Base-by-base conservation (phyloP, 2,888 invertebrate species). In the Punctoribates punctum region DNA sequence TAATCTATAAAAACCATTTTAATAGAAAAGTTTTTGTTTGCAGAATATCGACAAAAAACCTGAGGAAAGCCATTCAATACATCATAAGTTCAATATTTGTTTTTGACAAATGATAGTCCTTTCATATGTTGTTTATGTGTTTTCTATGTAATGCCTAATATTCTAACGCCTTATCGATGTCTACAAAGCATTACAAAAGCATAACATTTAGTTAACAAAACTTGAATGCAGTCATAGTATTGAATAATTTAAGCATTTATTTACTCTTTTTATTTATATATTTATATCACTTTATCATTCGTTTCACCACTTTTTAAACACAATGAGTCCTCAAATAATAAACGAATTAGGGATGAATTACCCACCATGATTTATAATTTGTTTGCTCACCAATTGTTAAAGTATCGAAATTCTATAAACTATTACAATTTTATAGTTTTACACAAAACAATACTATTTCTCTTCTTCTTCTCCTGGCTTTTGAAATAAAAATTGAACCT, bases 51-150 rank as follows among this genome's bases (percentile, higher is more conserved):
- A 23, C n/a, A 23, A 60, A 17, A 60, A 60, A n/a, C 60, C 13
- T 4, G 25, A 60, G 60, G 60, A 60, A 11, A 25, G 25, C 5
- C 60, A 25, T 60, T 60, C 60, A 60, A 60, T 60, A 60, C 60
- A 60, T 60, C 60, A 60, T 60, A 60, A 25, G 25, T 60, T 60
- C 60, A 60, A 60, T 60, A 60, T 60, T 60, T 60, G 60, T 60
- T 60, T 60, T 25, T 23, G 25, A 60, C 60, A 60, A 60, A 60
- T 11, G 15, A 23, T 20, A 17, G 20, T 20, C 15, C 4, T 51
- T n/a, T 51, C n/a, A n/a, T 51, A 51, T 51, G 51, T 51, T n/a
- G n/a, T 51, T 51, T 51, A 51, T 51, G n/a, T 23, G 60, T 13
- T 60, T 60, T 60, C 5, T 34, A 34, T 34, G 4, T 60, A 23